Conservation (phyloP, 2,888 invertebrate species). For the Spatulosminthurus flaviceps region DNA sequence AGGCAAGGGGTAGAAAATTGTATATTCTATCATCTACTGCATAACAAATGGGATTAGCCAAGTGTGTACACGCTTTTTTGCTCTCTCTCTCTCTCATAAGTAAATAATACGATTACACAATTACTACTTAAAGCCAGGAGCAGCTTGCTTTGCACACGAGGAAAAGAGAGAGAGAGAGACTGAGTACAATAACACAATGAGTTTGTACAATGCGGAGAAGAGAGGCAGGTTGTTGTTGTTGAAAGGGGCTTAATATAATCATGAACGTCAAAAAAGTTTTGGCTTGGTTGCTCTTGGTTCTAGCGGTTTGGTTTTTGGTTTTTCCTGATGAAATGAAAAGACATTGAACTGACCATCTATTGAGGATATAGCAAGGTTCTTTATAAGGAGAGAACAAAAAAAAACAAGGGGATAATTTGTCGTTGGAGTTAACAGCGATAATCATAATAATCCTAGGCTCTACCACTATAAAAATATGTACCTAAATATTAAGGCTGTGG, state of each 20-base stretch:
- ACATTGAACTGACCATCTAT: constrained; percentile 26
- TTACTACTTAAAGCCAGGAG: neutral
- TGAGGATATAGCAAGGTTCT: neutral
- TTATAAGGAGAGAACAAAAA: neutral
- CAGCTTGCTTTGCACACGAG: neutral
- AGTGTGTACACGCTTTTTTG: neutral
- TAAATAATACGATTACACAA: constrained; percentile 10
- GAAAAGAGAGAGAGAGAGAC: no score
- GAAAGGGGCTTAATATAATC: constrained; percentile 2
- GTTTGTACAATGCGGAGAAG: no score
- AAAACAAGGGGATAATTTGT: constrained; percentile 32
- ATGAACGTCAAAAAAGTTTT: constrained; percentile 18
- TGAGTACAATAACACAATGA: no score
- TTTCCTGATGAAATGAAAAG: constrained; percentile 31
- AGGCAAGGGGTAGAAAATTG: no score
- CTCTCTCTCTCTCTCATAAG: neutral
- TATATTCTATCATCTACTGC: no score
- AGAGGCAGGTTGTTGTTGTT: neutral
- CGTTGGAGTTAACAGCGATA: constrained; percentile 21
- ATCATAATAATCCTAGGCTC: neutral
- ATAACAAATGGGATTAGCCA: neutral
- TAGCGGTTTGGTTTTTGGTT: constrained; percentile 19
- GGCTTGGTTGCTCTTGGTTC: constrained; percentile 1
- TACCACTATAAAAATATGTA: no score
- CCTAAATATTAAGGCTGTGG: no score